These are phyloP conservation scores for Phaedon cochleariae DNA, from an alignment of 2,888 invertebrate species.

Conservation along the genomic window DNA sequence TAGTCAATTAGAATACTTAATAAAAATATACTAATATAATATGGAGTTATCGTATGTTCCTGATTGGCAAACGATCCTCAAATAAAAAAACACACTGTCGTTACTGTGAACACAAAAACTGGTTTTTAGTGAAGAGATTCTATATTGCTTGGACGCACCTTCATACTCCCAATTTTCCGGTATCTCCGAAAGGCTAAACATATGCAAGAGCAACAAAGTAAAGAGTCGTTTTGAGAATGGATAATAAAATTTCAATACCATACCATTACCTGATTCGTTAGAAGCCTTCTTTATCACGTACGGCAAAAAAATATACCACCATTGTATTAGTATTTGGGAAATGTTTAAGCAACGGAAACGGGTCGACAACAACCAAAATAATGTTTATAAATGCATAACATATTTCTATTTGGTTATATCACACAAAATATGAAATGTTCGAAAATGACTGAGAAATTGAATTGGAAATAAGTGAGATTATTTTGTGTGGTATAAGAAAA, in stretches of 20 bases:
- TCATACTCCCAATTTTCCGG: slow-evolving; percentile 51
- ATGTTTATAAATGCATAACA: background rate
- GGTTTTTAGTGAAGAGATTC: slow-evolving; percentile 40
- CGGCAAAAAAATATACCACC: slow-evolving; percentile 63
- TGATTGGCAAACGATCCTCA: slow-evolving; percentile 17
- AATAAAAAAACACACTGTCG: slow-evolving; percentile 34
- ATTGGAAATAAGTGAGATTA: background rate
- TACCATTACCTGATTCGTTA: slow-evolving; percentile 57
- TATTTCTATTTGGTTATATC: slow-evolving; percentile 18
- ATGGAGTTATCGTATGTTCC: slow-evolving; percentile 15
- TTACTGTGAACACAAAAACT: slow-evolving; percentile 33
- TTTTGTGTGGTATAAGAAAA: slow-evolving; percentile 25
- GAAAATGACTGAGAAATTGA: background rate
- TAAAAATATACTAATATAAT: too few species aligned
- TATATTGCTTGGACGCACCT: slow-evolving; percentile 58
- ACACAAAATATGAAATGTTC: slow-evolving; percentile 20
- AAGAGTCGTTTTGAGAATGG: slow-evolving; percentile 38
- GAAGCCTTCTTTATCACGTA: slow-evolving; percentile 57
- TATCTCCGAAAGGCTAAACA: slow-evolving; percentile 58
- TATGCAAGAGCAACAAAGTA: slow-evolving; percentile 55
- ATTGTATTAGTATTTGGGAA: slow-evolving; percentile 55
- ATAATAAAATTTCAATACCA: slow-evolving; percentile 44
- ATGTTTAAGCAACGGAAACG: background rate
- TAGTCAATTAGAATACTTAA: too few species aligned
- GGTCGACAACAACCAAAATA: background rate